Conservation (phyloP, 2,797 vertebrate species). For the Pantherophis alleghaniensis region DNA sequence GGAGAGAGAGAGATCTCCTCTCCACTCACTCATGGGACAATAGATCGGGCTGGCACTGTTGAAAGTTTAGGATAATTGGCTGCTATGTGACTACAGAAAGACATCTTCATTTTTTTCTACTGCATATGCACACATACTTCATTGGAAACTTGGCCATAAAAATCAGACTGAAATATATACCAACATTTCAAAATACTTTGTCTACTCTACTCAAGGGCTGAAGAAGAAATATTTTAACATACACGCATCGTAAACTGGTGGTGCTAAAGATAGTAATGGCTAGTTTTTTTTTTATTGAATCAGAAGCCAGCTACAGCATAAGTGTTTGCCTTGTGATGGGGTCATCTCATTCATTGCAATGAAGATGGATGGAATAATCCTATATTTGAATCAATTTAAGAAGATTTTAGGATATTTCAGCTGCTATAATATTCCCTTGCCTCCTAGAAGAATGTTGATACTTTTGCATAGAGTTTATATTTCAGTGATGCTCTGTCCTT, state of each 20-base stretch:
- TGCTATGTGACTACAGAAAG: neutral
- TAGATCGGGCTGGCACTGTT: neutral
- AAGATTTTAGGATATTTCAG: neutral
- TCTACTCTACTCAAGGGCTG: neutral
- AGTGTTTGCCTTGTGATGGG: neutral
- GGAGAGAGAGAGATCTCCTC: neutral
- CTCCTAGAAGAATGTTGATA: neutral
- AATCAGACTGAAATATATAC: neutral
- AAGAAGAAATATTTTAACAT: neutral
- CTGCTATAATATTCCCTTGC: neutral
- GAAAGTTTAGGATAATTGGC: accelerated
- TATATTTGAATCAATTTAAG: neutral
- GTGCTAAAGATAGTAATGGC: neutral
- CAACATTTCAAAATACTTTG: neutral
- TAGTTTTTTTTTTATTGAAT: neutral
- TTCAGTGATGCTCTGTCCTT: neutral
- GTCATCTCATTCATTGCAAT: neutral
- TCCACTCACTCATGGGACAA: accelerated
- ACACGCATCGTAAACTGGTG: neutral
- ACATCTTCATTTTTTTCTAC: neutral
- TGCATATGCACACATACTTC: neutral
- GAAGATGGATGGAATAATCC: neutral
- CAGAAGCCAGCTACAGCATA: neutral
- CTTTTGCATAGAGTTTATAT: neutral
- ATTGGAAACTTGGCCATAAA: neutral